Base-by-base conservation (phyloP, 2,888 invertebrate genomes). In the Drosophila atroscutellata region DNA sequence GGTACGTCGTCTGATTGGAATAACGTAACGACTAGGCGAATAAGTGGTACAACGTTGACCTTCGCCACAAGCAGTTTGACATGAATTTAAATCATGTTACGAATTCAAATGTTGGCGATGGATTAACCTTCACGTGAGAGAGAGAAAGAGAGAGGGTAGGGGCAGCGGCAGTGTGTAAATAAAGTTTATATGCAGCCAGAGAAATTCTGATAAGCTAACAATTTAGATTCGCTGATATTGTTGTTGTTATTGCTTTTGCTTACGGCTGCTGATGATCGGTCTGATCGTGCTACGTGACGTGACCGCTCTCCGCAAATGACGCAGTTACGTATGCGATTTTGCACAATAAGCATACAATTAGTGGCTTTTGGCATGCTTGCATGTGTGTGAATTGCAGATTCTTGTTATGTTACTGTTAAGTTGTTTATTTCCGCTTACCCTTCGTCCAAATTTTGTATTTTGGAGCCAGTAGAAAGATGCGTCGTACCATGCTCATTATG, bases 401-500 rank as follows among this genome's bases (percentile, higher is more conserved):
- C 8, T 37, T 18, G 26, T 49, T 18, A n/a, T 30, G 30, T 9
- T 30, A 56, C 6, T 56, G 2, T 5, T 15, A n/a, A 15, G n/a
- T 18, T 28, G 47, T 50, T 47, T 50, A 32, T 45, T 45, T 45
- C 24, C 28, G 30, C 91, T 89, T 80, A 91, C 91, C 91, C 75
- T 83, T 91, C 64, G 91, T 74, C 92, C 91, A 92, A 67, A 86
- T 81, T 72, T 87, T 91, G 71, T 86, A 83, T 80, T 88, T 92
- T 42, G 90, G 92, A 69, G 91, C 91, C 65, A 92, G 75, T 66
- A 91, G 79, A 56, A 92, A 84, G 57, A 92, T 87, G 65, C 91
- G 90, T 63, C 91, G 90, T 56, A 91, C 90, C 82, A 92, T 91
- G 80, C 91, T 91, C 91, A 91, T 91, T 67, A 36, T 78, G 71